phyloP scores from a whole-genome alignment of 2,888 invertebrate species.

The Athalia circularis region DNA sequence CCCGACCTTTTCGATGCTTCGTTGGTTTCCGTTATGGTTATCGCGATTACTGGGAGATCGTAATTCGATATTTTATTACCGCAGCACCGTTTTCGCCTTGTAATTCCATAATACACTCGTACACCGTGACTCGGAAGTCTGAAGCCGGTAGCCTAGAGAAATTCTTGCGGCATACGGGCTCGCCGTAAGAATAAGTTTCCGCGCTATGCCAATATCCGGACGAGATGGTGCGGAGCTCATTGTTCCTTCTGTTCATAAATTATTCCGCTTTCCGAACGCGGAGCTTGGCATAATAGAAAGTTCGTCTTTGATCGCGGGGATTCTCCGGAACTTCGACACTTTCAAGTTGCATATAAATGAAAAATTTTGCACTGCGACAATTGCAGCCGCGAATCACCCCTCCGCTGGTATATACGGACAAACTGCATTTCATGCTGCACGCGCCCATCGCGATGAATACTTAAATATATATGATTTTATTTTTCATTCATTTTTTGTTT shows the following conservation, averaged over 20 bases:
- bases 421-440: too few relatives aligned
- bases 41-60: background rate
- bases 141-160: background rate
- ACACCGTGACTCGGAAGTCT: background rate
- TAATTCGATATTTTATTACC: too few relatives aligned
- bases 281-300: constrained; percentile 33
- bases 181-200: background rate
- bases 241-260: constrained; percentile 51
- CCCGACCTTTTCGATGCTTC: background rate
- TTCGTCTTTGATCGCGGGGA: constrained; percentile 35
- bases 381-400: background rate
- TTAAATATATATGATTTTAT: too few relatives aligned
- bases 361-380: constrained; percentile 31
- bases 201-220: constrained; percentile 41
- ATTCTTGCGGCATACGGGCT: background rate
- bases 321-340: constrained; percentile 27
- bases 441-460: too few relatives aligned
- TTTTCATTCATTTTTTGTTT: too few relatives aligned
- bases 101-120: too few relatives aligned
- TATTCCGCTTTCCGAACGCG: constrained; percentile 48
- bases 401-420: too few relatives aligned
- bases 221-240: constrained; percentile 43
- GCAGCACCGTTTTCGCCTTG: too few relatives aligned
- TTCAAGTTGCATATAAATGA: constrained; percentile 42
- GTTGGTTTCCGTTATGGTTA: background rate